phyloP scores from a whole-genome alignment of 1,140 invertebrate genomes.

The Solenopsis invicta region DNA sequence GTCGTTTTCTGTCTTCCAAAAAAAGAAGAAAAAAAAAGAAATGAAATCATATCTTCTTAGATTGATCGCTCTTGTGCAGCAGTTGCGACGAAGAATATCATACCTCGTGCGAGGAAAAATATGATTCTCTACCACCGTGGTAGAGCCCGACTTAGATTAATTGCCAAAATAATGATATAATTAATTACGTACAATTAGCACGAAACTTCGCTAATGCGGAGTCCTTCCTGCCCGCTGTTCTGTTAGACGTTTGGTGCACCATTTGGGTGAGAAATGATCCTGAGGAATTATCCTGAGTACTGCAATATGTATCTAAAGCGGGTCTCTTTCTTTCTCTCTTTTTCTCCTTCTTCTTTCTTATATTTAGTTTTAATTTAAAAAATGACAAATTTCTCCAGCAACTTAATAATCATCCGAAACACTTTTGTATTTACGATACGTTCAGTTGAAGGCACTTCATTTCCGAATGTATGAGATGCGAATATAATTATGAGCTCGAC shows the following conservation, averaged over 20 bases:
- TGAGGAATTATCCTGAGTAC: conserved; percentile 31
- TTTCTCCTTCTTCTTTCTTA: conserved; percentile 1
- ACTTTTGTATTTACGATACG: background rate
- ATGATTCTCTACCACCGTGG: conserved; percentile 2
- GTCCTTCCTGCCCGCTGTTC: conserved; percentile 31
- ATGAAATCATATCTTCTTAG: conserved; percentile 68
- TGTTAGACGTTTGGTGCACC: conserved; percentile 49
- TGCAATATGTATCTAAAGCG: conserved; percentile 33
- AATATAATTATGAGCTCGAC: background rate
- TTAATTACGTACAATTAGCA: conserved; percentile 78
- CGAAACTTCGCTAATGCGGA: conserved; percentile 68
- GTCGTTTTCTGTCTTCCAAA: conserved; percentile 55
- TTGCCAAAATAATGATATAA: conserved; percentile 77
- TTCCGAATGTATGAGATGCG: background rate
- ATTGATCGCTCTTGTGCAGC: conserved; percentile 69
- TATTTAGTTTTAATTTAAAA: conserved; percentile 46
- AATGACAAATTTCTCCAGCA: conserved; percentile 7
- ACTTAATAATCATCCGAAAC: conserved; percentile 8
- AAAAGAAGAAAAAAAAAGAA: conserved; percentile 37
- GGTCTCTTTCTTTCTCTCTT: background rate
- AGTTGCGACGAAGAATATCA: conserved; percentile 8
- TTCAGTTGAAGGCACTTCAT: background rate
- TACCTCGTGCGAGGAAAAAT: conserved; percentile 54
- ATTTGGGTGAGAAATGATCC: conserved; percentile 54
- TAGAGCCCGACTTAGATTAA: conserved; percentile 74